phyloP scores from a whole-genome alignment of 64 coral and sea anemone species.

The Porites lutea region DNA sequence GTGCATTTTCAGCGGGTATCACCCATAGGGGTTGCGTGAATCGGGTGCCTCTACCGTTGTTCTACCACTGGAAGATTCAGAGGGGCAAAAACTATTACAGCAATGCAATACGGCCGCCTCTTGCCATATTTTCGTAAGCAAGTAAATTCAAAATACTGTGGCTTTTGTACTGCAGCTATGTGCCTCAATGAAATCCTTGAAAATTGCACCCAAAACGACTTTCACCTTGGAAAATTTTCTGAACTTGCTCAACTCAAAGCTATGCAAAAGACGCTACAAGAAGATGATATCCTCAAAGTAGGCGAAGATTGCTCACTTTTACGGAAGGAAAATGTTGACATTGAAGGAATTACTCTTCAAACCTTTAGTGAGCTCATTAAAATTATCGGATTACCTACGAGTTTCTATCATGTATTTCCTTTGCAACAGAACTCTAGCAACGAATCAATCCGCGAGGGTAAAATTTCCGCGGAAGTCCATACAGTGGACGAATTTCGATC shows the following conservation, averaged over 20 bases:
- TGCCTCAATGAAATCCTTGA: slow-evolving; percentile 55
- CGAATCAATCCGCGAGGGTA: neutral
- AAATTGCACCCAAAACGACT: neutral
- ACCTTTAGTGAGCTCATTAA: slow-evolving; percentile 34
- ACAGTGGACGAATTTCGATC: slow-evolving; percentile 59
- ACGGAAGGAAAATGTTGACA: slow-evolving; percentile 16
- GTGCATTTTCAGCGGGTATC: too few relatives aligned
- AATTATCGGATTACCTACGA: neutral
- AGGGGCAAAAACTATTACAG: slow-evolving; percentile 48
- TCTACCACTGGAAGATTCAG: slow-evolving; percentile 9
- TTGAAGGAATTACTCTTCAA: slow-evolving; percentile 51
- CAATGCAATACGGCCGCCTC: slow-evolving; percentile 12
- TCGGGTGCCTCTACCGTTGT: neutral
- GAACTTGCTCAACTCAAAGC: slow-evolving; percentile 14
- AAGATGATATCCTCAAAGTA: slow-evolving; percentile 34
- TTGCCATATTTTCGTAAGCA: slow-evolving; percentile 59
- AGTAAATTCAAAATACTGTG: slow-evolving; percentile 50
- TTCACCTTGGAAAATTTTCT: neutral
- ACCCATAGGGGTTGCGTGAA: too few relatives aligned
- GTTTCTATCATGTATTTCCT: slow-evolving; percentile 7
- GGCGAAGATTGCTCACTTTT: slow-evolving; percentile 37
- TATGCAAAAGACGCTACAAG: neutral
- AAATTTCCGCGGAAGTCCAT: neutral
- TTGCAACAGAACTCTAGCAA: too few relatives aligned
- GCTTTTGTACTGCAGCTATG: slow-evolving; percentile 60